Base-by-base conservation (phyloP, 2,797 vertebrate species). In the Eospalax fontanierii region DNA sequence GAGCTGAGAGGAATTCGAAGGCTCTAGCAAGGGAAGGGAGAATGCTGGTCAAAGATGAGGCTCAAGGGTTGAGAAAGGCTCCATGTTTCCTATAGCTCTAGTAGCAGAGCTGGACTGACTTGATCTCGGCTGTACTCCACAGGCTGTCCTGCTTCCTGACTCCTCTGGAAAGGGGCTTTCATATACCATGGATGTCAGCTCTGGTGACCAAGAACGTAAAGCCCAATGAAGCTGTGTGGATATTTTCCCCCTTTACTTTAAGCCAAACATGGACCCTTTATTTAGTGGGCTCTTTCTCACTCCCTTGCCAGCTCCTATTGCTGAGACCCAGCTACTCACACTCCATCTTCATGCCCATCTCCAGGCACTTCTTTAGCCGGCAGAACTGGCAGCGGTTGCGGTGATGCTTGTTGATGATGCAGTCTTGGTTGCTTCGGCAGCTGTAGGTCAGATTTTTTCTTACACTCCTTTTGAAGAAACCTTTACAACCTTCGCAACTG, bases 321-420 rank as follows among this genome's bases (percentile, higher is more conserved):
- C 61, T 80, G 84, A 0, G 66, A 57, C 78, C 95, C 16, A 96
- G 66, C 92, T 89, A 99, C 99, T 99, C 98, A 99, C 99, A 99
- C 96, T 99, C 99, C 97, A 99, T 99, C 98, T 99, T 99, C 99
- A 99, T 99, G 98, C 99, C 99, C 99, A 99, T 99, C 91, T 99
- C 99, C 96, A 99, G 98, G 98, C 99, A 99, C 98, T 99, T 99
- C 96, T 98, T 99, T 94, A 99, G 98, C 79, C 99, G 99, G 97
- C 99, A 99, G 94, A 99, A 99, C 97, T 99, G 99, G 98, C 99
- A 99, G 97, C 99, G 99, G 97, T 99, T 99, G 95, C 99, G 99
- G 97, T 99, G 99, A 97, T 99, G 99, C 97, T 99, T 99, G 98
- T 99, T 99, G 98, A 99, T 99, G 97, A 99, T 98, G 90, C 99